phyloP scores from a whole-genome alignment of 2,888 invertebrate genomes.

The Gisinianus flammeolus region DNA sequence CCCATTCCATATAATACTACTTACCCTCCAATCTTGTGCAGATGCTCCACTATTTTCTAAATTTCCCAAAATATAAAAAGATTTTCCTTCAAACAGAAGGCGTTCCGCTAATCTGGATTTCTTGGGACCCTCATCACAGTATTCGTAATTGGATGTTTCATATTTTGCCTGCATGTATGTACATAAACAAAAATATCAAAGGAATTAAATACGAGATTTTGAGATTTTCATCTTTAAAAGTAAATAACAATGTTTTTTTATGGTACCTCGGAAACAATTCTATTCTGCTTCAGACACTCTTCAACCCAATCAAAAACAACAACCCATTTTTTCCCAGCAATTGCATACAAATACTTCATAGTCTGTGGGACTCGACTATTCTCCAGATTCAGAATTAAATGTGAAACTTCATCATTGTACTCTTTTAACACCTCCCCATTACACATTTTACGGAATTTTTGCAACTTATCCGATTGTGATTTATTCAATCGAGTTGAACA shows the following conservation, averaged over 20 bases:
- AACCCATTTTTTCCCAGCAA: slow-evolving; percentile 57
- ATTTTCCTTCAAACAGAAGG: slow-evolving; percentile 46
- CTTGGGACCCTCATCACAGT: slow-evolving; percentile 49
- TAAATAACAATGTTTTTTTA: neutral
- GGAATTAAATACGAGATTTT: too few relatives aligned
- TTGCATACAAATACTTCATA: slow-evolving; percentile 55
- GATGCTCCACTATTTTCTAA: slow-evolving; percentile 49
- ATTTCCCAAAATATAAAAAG: slow-evolving; percentile 48
- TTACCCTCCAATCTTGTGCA: slow-evolving; percentile 49
- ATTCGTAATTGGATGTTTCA: slow-evolving; percentile 49
- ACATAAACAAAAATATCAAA: slow-evolving; percentile 21
- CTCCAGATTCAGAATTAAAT: slow-evolving; percentile 50
- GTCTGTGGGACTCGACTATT: slow-evolving; percentile 52
- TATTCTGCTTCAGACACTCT: slow-evolving; percentile 45
- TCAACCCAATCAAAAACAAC: slow-evolving; percentile 54
- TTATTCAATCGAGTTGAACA: slow-evolving; percentile 51
- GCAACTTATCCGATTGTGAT: slow-evolving; percentile 38
- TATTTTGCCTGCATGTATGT: slow-evolving; percentile 43
- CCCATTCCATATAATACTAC: too few relatives aligned
- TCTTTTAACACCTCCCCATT: slow-evolving; percentile 44
- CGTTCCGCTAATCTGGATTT: slow-evolving; percentile 40
- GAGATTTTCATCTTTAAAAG: neutral
- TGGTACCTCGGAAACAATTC: slow-evolving; percentile 49
- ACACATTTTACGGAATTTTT: slow-evolving; percentile 44
- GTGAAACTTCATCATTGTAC: slow-evolving; percentile 48